phyloP scores from a whole-genome alignment of 2,113 vertebrate genomes.

The Centropristis striata region DNA sequence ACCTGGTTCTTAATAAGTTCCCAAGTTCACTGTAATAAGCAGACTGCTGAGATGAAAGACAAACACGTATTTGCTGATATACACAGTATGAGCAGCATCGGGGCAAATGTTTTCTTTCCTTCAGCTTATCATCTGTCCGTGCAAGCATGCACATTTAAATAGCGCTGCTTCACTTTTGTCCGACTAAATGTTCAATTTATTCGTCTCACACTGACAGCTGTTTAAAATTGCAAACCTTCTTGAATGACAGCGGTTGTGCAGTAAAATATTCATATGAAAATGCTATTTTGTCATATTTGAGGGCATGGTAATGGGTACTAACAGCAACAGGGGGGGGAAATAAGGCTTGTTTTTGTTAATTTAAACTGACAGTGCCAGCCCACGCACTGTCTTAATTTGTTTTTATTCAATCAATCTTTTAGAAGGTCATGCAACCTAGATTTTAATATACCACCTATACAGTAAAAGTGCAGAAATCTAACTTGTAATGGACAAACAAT shows the following conservation, averaged over 20 bases:
- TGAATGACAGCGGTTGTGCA: conserved; percentile 30
- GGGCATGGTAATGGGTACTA: not conserved
- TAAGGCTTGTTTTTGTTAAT: conserved; percentile 9
- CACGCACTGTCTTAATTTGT: not conserved
- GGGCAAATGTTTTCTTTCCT: conserved; percentile 16
- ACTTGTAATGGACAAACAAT: not conserved
- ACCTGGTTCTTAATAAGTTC: conserved; percentile 16
- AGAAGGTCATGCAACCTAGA: not conserved
- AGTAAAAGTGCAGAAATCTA: not conserved
- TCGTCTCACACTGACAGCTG: conserved; percentile 13
- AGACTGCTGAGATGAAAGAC: conserved; percentile 35
- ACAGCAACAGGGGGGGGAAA: not conserved
- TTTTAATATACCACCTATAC: not conserved
- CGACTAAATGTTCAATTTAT: conserved; percentile 1
- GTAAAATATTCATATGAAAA: conserved; percentile 54
- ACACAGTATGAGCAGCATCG: not conserved
- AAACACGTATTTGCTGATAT: conserved; percentile 28
- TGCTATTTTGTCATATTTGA: conserved; percentile 11
- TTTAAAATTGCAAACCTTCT: conserved; percentile 48
- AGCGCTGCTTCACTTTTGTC: not conserved
- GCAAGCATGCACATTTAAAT: conserved; percentile 7
- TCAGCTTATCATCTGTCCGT: conserved; percentile 2
- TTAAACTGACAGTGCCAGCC: conserved; percentile 33
- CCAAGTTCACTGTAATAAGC: conserved; percentile 30
- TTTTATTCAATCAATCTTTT: conserved; percentile 13